Percentiles rank a stretch among this genome's conserved stretches.
These are phyloP conservation scores for Zaprionus gabonicus DNA, from an alignment of 1,140 invertebrate species.

Conservation along the genomic window DNA sequence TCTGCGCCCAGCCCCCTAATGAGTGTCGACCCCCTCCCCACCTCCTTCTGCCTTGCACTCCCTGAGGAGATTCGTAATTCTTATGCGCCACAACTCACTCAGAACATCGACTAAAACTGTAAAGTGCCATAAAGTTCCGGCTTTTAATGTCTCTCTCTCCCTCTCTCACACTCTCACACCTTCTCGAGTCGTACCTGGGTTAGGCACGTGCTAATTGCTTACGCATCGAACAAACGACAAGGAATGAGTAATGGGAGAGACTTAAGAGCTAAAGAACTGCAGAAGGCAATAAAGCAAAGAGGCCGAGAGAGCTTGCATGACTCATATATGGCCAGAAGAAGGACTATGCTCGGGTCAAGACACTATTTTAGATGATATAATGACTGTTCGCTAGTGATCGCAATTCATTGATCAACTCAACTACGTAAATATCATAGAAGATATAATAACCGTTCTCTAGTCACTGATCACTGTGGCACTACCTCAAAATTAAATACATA, in stretches of 20 bases:
- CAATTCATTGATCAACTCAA: background rate
- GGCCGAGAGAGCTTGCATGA: background rate
- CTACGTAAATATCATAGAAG: background rate
- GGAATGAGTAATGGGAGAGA: conserved; percentile 2
- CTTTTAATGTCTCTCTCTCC: conserved; percentile 23
- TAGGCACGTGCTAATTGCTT: conserved; percentile 77
- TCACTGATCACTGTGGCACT: background rate
- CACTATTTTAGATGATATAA: background rate
- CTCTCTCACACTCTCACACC: conserved; percentile 7
- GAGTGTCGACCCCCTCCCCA: background rate
- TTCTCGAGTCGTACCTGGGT: conserved; percentile 12
- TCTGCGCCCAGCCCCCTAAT: background rate
- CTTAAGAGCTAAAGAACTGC: background rate
- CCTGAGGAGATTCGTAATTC: background rate
- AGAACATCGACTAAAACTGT: conserved; percentile 61
- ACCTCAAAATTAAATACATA: background rate
- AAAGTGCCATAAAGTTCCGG: conserved; percentile 75
- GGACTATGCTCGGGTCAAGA: too few species aligned
- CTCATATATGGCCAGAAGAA: too few species aligned
- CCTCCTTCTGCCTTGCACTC: too few species aligned
- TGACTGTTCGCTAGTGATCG: background rate
- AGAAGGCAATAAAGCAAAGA: background rate
- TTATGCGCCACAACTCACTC: conserved; percentile 16
- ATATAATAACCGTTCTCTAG: background rate
- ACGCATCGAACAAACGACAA: conserved; percentile 54